A percentile compares a stretch with the other conserved stretches of the same genome.
phyloP scores from a whole-genome alignment of 2,113 vertebrate species.

The Anthoscopus minutus region DNA sequence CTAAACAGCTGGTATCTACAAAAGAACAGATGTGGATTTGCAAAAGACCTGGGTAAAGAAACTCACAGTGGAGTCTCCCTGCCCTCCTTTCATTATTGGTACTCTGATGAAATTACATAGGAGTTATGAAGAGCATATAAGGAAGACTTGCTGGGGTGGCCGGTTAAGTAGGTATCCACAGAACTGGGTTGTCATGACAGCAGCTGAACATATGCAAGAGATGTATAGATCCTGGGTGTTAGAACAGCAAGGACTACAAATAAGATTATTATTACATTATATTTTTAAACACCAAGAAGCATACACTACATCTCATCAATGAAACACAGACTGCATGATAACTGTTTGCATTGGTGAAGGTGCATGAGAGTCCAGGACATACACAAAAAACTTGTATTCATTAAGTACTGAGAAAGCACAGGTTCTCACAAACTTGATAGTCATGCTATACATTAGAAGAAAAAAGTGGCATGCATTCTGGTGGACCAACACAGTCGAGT shows the following conservation, averaged over 20 bases:
- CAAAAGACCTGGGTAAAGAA: conserved; percentile 46
- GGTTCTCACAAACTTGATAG: not conserved
- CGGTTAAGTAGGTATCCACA: conserved; percentile 60
- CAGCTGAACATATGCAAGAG: conserved; percentile 56
- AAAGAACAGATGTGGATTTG: not conserved
- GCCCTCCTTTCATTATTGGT: conserved; percentile 50
- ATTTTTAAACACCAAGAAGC: conserved; percentile 17
- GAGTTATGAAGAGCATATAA: conserved; percentile 45
- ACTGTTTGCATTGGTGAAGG: not conserved
- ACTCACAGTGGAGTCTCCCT: conserved; percentile 55
- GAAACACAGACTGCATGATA: not conserved
- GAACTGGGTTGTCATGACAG: conserved; percentile 64
- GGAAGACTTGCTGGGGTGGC: conserved; percentile 49
- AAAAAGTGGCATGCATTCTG: not conserved
- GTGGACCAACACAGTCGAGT: not conserved
- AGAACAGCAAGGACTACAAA: conserved; percentile 33
- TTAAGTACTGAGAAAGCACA: not conserved
- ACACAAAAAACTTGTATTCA: not conserved
- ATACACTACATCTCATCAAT: not conserved
- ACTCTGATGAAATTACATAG: conserved; percentile 27
- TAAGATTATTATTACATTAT: conserved; percentile 4
- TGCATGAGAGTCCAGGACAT: not conserved
- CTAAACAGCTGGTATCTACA: conserved; percentile 6
- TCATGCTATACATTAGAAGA: not conserved
- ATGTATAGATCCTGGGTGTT: conserved; percentile 38